These are phyloP conservation scores for Pelecanoides urinatrix DNA, from an alignment of 2,113 vertebrate species.

Conservation along the genomic window DNA sequence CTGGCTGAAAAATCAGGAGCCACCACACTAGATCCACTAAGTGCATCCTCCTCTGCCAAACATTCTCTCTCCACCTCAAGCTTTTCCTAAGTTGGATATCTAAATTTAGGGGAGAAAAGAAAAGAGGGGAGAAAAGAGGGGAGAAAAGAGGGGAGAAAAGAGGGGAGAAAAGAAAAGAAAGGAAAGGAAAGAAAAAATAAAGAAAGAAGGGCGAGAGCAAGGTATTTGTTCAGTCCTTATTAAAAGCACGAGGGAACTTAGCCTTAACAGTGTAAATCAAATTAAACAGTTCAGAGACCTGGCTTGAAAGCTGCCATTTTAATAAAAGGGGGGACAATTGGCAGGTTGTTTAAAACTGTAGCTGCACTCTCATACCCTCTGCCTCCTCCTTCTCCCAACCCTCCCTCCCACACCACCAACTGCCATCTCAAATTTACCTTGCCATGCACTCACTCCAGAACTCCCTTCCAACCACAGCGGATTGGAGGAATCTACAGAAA, in stretches of 20 bases:
- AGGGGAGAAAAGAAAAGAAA: too few species aligned
- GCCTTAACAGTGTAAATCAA: conserved; percentile 45
- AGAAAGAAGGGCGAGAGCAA: neutral
- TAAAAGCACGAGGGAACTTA: conserved; percentile 72
- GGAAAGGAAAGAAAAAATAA: too few species aligned
- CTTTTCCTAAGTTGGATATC: neutral
- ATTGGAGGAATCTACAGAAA: conserved; percentile 51
- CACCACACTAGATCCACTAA: too few species aligned
- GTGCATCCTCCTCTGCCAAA: neutral
- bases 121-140: too few species aligned
- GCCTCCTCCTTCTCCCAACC: neutral
- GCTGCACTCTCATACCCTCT: neutral
- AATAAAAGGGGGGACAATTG: conserved; percentile 32
- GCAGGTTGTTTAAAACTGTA: conserved; percentile 64
- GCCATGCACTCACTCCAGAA: conserved; percentile 54
- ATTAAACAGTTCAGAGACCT: conserved; percentile 10
- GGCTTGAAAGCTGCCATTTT: conserved; percentile 41
- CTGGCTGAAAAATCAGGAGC: neutral
- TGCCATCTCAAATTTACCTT: conserved; percentile 68
- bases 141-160: too few species aligned
- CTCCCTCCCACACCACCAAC: conserved; percentile 21
- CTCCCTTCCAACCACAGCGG: conserved; percentile 41
- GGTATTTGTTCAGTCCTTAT: conserved; percentile 34
- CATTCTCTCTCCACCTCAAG: neutral
- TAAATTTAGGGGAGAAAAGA: too few species aligned